phyloP scores from a whole-genome alignment of 2,797 vertebrate genomes.

The Glyptemys insculpta region DNA sequence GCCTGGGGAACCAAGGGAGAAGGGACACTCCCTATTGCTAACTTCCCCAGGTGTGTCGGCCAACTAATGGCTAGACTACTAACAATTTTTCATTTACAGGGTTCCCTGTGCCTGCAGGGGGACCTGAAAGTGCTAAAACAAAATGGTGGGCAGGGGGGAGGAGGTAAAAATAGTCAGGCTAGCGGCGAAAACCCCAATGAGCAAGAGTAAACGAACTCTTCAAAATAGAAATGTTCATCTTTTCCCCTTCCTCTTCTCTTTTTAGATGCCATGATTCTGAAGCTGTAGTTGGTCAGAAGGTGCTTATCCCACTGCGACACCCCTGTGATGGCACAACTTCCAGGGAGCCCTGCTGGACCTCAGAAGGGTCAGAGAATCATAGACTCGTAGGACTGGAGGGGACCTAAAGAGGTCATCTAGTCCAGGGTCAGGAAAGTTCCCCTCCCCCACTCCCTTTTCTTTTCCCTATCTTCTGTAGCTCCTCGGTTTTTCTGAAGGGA shows the following conservation, averaged over 20 bases:
- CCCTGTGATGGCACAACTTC: background rate
- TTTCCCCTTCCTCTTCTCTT: background rate
- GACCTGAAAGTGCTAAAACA: slow-evolving; percentile 43
- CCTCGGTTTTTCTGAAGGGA: no score
- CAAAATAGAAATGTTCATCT: background rate
- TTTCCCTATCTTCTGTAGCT: background rate
- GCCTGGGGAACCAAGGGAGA: background rate
- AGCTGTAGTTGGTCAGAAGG: background rate
- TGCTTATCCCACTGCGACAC: background rate
- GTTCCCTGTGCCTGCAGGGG: slow-evolving; percentile 2
- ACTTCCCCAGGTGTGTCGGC: slow-evolving; percentile 29
- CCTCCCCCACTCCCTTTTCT: background rate
- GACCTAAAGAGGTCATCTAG: no score
- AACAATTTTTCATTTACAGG: background rate
- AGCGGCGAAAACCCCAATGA: slow-evolving; percentile 37
- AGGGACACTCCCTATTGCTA: background rate
- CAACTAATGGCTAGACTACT: slow-evolving; percentile 20
- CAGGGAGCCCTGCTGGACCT: background rate
- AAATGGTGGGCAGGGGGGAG: background rate
- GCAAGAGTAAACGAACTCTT: background rate
- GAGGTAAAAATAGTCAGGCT: slow-evolving; percentile 40
- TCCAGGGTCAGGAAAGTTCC: background rate
- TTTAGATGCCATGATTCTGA: background rate
- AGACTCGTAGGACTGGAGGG: no score
- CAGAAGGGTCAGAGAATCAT: no score